Conservation (phyloP, 2,888 invertebrate species). For the Lithodes maja region DNA sequence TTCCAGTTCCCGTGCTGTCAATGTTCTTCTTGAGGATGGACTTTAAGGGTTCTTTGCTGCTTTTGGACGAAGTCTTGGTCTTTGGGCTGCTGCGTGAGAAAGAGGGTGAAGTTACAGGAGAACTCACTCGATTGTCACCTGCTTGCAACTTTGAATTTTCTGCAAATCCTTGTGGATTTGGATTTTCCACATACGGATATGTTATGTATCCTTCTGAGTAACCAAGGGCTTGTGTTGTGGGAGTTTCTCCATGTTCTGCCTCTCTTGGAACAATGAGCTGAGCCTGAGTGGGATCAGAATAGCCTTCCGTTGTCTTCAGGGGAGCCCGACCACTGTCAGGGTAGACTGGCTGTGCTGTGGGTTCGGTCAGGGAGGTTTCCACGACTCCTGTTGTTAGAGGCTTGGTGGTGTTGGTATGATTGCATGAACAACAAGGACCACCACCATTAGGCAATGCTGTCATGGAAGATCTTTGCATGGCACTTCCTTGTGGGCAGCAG, state of each 20-base stretch:
- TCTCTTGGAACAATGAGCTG: background rate
- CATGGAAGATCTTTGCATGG: background rate
- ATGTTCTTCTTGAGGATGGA: slow-evolving; percentile 51
- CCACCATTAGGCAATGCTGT: slow-evolving; percentile 6
- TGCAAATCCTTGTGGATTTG: background rate
- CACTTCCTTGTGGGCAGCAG: slow-evolving; percentile 7
- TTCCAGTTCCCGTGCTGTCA: background rate
- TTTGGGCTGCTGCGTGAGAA: slow-evolving; percentile 29
- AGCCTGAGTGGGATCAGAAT: background rate
- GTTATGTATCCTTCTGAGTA: background rate
- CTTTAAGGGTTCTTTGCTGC: slow-evolving; percentile 37
- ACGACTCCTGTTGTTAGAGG: background rate
- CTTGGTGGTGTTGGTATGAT: background rate
- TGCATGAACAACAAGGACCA: slow-evolving; percentile 27
- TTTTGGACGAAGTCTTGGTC: slow-evolving; percentile 22
- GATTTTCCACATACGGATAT: background rate
- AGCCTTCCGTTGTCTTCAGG: no score
- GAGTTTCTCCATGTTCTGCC: background rate
- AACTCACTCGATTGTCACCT: background rate
- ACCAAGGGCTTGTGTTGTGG: background rate
- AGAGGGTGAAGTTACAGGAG: slow-evolving; percentile 7
- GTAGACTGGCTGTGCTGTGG: background rate
- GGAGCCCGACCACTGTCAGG: background rate
- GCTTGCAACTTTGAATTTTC: background rate
- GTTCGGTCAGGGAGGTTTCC: slow-evolving; percentile 17